Evolutionary conservation across 2,888 invertebrate species (phyloP), one percentile per base, ranked within the genome.

Genomic region (Philereme transversata): DNA sequence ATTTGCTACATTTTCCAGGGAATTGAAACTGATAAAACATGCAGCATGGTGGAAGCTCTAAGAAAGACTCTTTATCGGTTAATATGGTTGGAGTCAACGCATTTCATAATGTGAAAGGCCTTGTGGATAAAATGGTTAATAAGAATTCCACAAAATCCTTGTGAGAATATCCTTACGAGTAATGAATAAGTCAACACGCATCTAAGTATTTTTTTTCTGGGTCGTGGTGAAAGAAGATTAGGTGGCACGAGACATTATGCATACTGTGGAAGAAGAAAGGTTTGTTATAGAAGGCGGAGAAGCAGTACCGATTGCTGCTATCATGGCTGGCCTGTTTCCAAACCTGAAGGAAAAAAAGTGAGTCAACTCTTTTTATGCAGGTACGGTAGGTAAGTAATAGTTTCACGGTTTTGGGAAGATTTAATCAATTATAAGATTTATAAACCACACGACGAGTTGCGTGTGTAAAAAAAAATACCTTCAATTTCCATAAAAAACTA

Each of bases 231-330:
- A 95, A 83, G 97, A 96, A 87, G 96, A 97, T 77, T 96, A 95
- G 94, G 96, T 97, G 60, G 96, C 97, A 4, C 93, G 97, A 68
- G 95, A 97, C 3, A 96, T 97, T 53, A 90, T 97, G 78, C 93
- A 96, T 61, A 82, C 97, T 47, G 94, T 97, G 0, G 97, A 97
- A 84, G 91, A 95, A 65, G 97, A 97, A 80, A 97, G 97, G 80
- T 96, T 96, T 66, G 96, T 98, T 0, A 96, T 97, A 0, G 98
- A 98, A 87, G 98, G 98, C 0, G 97, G 97, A 10, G 98, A 97
- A 0, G 97, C 97, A 0, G 94, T 95, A 4, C 94, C 96, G 0
- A 78, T 98, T 7, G 98, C 97, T 0, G 96, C 97, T 4, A 93
- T 98, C 62, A 88, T 98, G 71, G 95, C 96, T 9, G 97, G 97